Evolutionary conservation across 2,797 vertebrate genomes (phyloP).

Genomic region (Epinephelus awoara): DNA sequence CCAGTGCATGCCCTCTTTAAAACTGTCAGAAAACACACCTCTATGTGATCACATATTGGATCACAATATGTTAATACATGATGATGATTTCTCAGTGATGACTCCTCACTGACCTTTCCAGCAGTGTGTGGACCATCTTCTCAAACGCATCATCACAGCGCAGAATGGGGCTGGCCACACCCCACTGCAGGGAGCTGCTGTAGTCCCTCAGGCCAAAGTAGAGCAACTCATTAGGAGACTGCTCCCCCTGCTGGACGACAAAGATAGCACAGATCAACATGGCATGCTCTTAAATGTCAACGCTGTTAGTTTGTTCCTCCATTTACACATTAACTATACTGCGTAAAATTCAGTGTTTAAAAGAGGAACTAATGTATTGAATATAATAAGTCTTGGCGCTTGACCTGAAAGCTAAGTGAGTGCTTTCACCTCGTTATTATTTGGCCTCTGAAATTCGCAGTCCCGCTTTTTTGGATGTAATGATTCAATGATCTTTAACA

Average conservation of each 20-base stretch:
- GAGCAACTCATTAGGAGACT: conserved; percentile 85
- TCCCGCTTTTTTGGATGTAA: too few species aligned
- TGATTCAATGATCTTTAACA: too few species aligned
- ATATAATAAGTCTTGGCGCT: background rate
- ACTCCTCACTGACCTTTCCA: conserved; percentile 90
- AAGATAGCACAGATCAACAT: background rate
- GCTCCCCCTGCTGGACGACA: conserved; percentile 86
- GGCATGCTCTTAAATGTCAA: background rate
- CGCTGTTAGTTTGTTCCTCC: too few species aligned
- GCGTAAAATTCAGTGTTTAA: background rate
- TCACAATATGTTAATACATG: background rate
- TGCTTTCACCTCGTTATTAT: background rate
- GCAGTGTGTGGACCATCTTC: conserved; percentile 95
- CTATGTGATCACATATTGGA: background rate
- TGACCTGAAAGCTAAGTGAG: background rate
- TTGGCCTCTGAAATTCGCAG: too few species aligned
- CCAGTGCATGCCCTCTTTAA: background rate
- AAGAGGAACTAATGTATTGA: background rate
- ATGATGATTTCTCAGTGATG: background rate
- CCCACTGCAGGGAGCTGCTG: conserved; percentile 96
- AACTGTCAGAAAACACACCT: background rate
- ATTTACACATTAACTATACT: too few species aligned
- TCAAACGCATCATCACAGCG: conserved; percentile 97
- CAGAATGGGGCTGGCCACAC: conserved; percentile 95
- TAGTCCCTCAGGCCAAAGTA: conserved; percentile 98